A percentile compares a stretch with the other conserved stretches of the same genome.
These are phyloP conservation scores for Cossypha niveicapilla DNA, from an alignment of 2,797 vertebrate species.

Conservation along the genomic window DNA sequence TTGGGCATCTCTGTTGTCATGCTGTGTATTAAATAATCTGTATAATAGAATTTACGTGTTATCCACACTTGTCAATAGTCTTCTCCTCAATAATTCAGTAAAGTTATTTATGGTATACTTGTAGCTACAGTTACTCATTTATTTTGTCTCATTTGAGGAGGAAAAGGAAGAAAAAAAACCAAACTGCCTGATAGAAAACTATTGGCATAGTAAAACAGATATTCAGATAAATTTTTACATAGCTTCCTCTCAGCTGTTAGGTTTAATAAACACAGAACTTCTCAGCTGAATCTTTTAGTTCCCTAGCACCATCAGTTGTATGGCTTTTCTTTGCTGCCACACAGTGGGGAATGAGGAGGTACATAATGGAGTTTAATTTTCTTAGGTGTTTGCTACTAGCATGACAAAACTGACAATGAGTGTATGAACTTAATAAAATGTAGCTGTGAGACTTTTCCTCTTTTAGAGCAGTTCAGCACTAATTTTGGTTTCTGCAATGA, in stretches of 20 bases:
- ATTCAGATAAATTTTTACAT: not conserved
- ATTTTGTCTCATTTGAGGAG: not conserved
- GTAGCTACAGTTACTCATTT: not conserved
- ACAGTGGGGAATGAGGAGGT: slow-evolving; percentile 2
- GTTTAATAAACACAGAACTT: not conserved
- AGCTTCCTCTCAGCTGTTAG: not conserved
- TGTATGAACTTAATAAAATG: not conserved
- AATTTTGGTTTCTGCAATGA: not conserved
- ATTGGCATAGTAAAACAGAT: not conserved
- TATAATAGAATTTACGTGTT: not conserved
- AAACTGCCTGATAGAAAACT: not conserved
- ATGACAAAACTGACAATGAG: not conserved
- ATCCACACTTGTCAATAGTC: not conserved
- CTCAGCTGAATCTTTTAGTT: not conserved
- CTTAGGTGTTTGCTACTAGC: not conserved
- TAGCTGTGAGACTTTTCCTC: not conserved
- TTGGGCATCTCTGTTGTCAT: not conserved
- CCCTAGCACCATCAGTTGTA: not conserved
- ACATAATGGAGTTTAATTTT: not conserved
- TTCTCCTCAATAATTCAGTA: not conserved
- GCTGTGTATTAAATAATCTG: not conserved
- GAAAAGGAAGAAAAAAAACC: not conserved
- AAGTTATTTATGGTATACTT: not conserved
- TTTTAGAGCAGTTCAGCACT: not conserved
- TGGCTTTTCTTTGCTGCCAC: slow-evolving; percentile 58